Evolutionary conservation across 2,797 vertebrate genomes (phyloP).

Genomic region (Gambusia yucatana): DNA sequence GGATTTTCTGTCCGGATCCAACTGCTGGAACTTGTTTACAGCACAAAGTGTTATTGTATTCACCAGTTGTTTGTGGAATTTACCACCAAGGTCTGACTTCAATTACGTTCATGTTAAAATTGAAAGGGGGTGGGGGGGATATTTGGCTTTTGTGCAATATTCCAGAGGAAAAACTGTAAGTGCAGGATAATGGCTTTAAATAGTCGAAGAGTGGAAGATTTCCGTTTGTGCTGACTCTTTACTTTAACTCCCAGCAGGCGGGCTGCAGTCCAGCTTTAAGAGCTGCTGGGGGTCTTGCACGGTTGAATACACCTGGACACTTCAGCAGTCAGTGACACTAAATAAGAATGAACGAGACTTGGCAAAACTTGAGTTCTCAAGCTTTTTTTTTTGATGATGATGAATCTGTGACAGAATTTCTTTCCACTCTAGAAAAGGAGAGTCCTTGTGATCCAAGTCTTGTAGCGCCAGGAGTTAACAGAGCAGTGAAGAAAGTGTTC

Average conservation of each 20-base stretch:
- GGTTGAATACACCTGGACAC: constrained; percentile 31
- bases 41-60: constrained; percentile 64
- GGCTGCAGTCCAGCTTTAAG: constrained; percentile 36
- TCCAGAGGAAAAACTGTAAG: neutral
- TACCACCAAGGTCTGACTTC: constrained; percentile 48
- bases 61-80: constrained; percentile 48
- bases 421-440: constrained; percentile 84
- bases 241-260: neutral
- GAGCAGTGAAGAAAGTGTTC: neutral
- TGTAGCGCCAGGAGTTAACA: constrained; percentile 58
- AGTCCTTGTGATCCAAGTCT: constrained; percentile 63
- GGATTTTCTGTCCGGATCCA: constrained; percentile 69
- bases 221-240: constrained; percentile 12
- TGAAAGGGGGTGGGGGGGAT: neutral
- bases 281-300: constrained; percentile 41
- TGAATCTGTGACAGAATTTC: constrained; percentile 67
- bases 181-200: constrained; percentile 9
- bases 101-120: constrained; percentile 37
- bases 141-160: constrained; percentile 14
- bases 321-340: constrained; percentile 33
- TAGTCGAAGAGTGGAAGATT: neutral
- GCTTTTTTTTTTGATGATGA: constrained; percentile 49
- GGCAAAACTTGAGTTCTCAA: constrained; percentile 43
- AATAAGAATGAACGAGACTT: constrained; percentile 41
- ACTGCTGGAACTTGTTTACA: constrained; percentile 78